Conservation (phyloP, 2,113 vertebrate species). For the Kryptolebias marmoratus region DNA sequence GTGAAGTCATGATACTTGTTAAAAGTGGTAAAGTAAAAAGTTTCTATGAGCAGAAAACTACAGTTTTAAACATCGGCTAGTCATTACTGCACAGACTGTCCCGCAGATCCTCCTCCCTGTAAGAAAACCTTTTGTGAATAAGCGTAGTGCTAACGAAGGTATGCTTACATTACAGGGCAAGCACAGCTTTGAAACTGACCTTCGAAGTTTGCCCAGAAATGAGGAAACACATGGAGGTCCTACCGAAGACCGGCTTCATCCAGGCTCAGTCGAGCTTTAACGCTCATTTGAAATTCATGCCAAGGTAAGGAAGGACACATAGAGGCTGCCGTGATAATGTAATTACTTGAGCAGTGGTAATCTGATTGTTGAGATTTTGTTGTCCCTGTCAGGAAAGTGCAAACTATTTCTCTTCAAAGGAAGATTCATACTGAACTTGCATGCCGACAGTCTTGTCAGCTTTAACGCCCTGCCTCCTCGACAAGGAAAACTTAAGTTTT, state of each 20-base stretch:
- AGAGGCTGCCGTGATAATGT: slow-evolving; percentile 52
- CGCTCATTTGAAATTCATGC: slow-evolving; percentile 89
- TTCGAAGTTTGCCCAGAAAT: slow-evolving; percentile 89
- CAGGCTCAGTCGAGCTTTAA: slow-evolving; percentile 85
- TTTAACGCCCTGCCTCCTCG: slow-evolving; percentile 4
- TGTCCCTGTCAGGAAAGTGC: slow-evolving; percentile 33
- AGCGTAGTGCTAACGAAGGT: slow-evolving; percentile 7
- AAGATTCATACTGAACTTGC: slow-evolving; percentile 7
- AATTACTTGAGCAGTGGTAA: slow-evolving; percentile 50
- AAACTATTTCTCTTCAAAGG: slow-evolving; percentile 36
- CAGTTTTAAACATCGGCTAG: neutral
- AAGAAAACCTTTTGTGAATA: neutral
- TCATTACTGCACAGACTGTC: neutral
- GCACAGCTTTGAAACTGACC: slow-evolving; percentile 80
- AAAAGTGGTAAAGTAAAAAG: too few relatives aligned
- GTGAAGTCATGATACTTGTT: too few relatives aligned
- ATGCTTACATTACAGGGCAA: slow-evolving; percentile 81
- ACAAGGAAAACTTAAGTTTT: neutral
- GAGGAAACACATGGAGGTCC: slow-evolving; percentile 87
- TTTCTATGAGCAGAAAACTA: too few relatives aligned
- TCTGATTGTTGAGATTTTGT: slow-evolving; percentile 57
- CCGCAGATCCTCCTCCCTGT: neutral
- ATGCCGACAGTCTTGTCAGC: neutral
- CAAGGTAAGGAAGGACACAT: slow-evolving; percentile 82
- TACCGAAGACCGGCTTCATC: slow-evolving; percentile 86